Evolutionary conservation across 2,888 invertebrate genomes (phyloP), one percentile per base, ranked within the genome.

Genomic region (Eurytoma adleriae): DNA sequence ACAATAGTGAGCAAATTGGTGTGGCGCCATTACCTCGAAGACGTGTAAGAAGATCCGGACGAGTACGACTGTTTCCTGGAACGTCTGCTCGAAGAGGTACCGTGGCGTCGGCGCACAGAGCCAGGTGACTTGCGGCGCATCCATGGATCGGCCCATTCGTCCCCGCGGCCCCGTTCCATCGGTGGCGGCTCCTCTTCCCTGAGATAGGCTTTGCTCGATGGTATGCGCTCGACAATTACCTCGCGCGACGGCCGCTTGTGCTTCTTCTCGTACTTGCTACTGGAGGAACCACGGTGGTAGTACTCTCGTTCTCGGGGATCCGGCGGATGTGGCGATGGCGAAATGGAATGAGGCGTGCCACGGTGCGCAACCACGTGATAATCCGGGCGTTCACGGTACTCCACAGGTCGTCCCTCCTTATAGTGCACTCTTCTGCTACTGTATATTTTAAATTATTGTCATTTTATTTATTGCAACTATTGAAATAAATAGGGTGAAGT

Each of bases 131-230:
- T 95, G 3, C 94, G 93, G 52, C 95, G 91, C 95, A 97, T 97
- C 98, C 98, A 98, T 0, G 98, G 98, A 92, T 98, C 98, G 62
- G 96, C 96, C 98, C 98, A 98, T 87, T 98, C 98, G 89, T 98
- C 98, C 0, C 94, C 95, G 62, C 94, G 93, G 74, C 89, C 90
- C 14, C 90, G 85, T 75, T 90, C 90, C 0, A 85, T 83, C 3
- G 88, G 86, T 0, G 88, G 87, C 48, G 86, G 85, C 66, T 91
- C 91, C 64, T 90, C 90, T 50, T 90, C 90, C 56, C 91, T 86
- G 89, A 92, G 89, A 0, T 88, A 84, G 82, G 91, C 91, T 0
- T 90, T 88, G 27, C 89, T 87, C 20, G 90, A 18, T 2, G 64
- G 89, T 61, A 93, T 94, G 40, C 96, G 93, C 89, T 96, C 96